Base-by-base conservation (phyloP, 1,140 invertebrate species). In the Apis florea region DNA sequence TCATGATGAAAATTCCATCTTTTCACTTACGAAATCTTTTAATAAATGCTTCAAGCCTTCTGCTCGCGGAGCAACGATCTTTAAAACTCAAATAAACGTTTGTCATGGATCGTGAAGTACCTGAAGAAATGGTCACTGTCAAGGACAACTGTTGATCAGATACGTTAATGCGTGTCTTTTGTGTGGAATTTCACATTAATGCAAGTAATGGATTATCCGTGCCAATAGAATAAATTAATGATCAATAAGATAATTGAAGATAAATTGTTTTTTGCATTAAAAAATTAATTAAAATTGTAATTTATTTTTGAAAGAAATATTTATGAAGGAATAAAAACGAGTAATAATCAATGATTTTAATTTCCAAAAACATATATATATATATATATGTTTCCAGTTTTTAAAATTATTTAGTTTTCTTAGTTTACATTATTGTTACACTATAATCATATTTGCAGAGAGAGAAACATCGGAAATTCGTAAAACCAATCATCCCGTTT, bases 21-120 rank as follows among this genome's bases (percentile, higher is more conserved):
- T 19, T 26, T 17, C 19, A 26, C 75, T 59, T 69, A 24, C 12
- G 64, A 77, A 67, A 56, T 77, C 56, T 59, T 63, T 47, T 76
- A 19, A 47, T 40, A 53, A 40, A 51, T 53, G 40, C 26, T 49
- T 63, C 47, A 19, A 13, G 15, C 13, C 24, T 21, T 15, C 51
- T 64, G 59, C 40, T 40, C 9, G 13, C 8, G 19, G 49, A 56
- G 21, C 63, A 24, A 76, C 51, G 74, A 47, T 49, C 74, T 21
- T 54, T 15, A 67, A 67, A 21, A 8, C 21, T 47, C 11, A 26
- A 68, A 68, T 40, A 40, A 40, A 40, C 21, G 19, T n/a, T 51
- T 6, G 24, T 19, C 59, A 15, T 12, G 5, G 6, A 51, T 17
- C 17, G 5, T 12, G 12, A 40, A 54, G 21, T 17, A 24, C 40